These are phyloP conservation scores for Axea sp. DNA, from an alignment of 2,888 invertebrate genomes.

Conservation along the genomic window DNA sequence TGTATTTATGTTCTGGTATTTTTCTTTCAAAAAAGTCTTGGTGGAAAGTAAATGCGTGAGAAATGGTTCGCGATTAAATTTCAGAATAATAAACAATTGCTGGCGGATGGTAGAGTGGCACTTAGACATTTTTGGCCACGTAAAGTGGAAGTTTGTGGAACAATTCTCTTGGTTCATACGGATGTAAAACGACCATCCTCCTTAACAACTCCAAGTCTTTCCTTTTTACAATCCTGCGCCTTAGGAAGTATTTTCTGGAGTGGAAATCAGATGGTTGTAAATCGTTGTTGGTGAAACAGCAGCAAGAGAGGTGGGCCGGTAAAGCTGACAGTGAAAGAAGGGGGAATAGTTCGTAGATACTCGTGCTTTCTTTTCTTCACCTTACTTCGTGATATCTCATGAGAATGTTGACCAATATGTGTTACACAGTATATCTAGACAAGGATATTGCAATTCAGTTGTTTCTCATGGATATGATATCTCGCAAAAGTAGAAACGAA, in stretches of 20 bases:
- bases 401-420: conserved; percentile 61
- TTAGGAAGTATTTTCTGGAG: conserved; percentile 59
- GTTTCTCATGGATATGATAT: conserved; percentile 47
- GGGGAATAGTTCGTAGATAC: conserved; percentile 60
- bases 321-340: conserved; percentile 66
- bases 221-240: conserved; percentile 48
- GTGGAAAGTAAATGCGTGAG: background rate
- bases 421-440: conserved; percentile 32
- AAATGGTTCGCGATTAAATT: conserved; percentile 6
- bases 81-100: conserved; percentile 13
- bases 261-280: conserved; percentile 74
- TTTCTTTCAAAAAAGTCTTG: too few relatives aligned
- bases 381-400: conserved; percentile 45
- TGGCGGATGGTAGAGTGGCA: conserved; percentile 16
- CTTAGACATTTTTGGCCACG: conserved; percentile 47
- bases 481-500: conserved; percentile 27
- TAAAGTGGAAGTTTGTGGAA: conserved; percentile 46
- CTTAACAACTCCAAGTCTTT: conserved; percentile 42
- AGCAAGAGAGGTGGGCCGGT: conserved; percentile 63
- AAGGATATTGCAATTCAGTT: conserved; percentile 51
- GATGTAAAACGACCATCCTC: conserved; percentile 45
- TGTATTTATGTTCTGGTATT: too few relatives aligned
- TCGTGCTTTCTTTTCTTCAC: conserved; percentile 64
- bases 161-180: conserved; percentile 29
- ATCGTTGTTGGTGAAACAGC: conserved; percentile 70